Evolutionary conservation across 30 jellyfish, hydroid and myxozoan species (phyloP).

Genomic region (Aurelia coerulea): DNA sequence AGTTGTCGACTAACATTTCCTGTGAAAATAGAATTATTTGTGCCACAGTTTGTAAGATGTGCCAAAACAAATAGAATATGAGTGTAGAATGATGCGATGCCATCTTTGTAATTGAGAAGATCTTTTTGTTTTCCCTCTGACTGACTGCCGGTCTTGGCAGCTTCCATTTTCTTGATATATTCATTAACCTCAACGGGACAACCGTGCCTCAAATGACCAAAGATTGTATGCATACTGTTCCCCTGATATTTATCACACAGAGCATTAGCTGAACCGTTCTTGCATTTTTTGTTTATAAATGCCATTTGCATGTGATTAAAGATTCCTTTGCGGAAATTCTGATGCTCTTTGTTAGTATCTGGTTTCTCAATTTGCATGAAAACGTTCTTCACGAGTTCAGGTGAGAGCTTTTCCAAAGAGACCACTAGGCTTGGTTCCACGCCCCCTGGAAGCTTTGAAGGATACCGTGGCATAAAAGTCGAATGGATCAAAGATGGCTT

Average conservation of each 20-base stretch:
- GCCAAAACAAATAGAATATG: slow-evolving; percentile 40
- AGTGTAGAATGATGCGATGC: slow-evolving; percentile 54
- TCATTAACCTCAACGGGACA: slow-evolving; percentile 28
- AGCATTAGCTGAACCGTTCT: background rate
- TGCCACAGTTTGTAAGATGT: slow-evolving; percentile 54
- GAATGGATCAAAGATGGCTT: slow-evolving; percentile 63
- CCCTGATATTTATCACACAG: background rate
- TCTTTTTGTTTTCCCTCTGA: background rate
- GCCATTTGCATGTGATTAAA: slow-evolving; percentile 34
- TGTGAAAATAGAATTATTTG: slow-evolving; percentile 44
- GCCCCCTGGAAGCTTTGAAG: slow-evolving; percentile 71
- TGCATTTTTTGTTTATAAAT: background rate
- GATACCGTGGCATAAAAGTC: slow-evolving; percentile 42
- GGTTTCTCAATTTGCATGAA: slow-evolving; percentile 61
- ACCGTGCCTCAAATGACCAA: slow-evolving; percentile 12
- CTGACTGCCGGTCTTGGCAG: background rate
- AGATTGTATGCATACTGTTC: background rate
- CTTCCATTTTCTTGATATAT: background rate
- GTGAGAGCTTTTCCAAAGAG: slow-evolving; percentile 49
- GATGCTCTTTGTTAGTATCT: slow-evolving; percentile 13
- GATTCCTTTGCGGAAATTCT: slow-evolving; percentile 29
- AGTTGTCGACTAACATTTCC: slow-evolving; percentile 44
- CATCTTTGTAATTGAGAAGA: slow-evolving; percentile 1
- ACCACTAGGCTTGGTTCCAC: slow-evolving; percentile 38
- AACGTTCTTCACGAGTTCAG: slow-evolving; percentile 16